Evolutionary conservation across 2,113 vertebrate species (phyloP).

Genomic region (Centrocercus urophasianus): DNA sequence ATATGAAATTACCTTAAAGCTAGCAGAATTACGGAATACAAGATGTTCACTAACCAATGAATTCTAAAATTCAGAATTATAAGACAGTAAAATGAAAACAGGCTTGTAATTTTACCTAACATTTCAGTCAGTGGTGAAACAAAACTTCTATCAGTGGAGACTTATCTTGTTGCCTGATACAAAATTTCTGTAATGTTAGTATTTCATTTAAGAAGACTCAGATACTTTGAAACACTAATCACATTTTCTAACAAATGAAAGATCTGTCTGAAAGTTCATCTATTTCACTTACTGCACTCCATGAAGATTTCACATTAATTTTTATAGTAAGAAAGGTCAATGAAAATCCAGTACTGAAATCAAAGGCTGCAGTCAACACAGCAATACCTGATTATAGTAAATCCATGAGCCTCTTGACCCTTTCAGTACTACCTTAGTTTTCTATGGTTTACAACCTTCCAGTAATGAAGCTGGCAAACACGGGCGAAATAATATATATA

Average conservation of each 20-base stretch:
- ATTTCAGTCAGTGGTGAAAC: background rate
- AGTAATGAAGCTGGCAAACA: background rate
- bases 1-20: background rate
- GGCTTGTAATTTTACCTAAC: background rate
- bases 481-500: background rate
- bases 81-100: background rate
- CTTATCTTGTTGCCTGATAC: background rate
- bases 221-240: background rate
- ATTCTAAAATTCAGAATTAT: background rate
- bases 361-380: background rate
- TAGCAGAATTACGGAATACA: background rate
- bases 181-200: background rate
- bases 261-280: background rate
- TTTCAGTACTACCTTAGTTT: background rate
- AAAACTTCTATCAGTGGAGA: background rate
- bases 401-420: background rate
- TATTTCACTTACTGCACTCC: background rate
- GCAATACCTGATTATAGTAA: background rate
- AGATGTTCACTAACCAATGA: background rate
- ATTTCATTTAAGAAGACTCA: background rate
- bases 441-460: fast-evolving
- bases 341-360: background rate
- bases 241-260: background rate
- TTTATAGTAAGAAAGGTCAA: background rate
- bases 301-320: background rate